Evolutionary conservation across 2,113 vertebrate species (phyloP).

Genomic region (Acinonyx jubatus): DNA sequence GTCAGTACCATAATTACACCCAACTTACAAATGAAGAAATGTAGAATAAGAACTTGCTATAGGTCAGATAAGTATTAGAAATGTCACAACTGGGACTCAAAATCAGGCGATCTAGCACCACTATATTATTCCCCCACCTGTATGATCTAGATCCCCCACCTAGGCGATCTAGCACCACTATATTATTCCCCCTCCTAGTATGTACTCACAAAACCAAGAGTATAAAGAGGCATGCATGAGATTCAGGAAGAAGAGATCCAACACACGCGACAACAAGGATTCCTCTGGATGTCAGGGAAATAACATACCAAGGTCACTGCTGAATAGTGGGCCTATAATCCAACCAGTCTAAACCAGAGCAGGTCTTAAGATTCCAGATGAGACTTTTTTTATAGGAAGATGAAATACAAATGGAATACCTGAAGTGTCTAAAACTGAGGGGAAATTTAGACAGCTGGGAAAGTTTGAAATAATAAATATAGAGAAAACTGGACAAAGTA

Average conservation of each 20-base stretch:
- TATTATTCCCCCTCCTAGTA: background rate
- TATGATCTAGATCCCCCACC: too few species aligned
- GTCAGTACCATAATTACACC: background rate
- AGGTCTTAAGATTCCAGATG: background rate
- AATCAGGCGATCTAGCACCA: background rate
- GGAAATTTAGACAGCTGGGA: background rate
- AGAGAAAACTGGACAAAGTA: conserved; percentile 1
- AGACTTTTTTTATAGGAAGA: background rate
- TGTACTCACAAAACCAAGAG: background rate
- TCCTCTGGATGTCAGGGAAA: background rate
- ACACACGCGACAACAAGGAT: background rate
- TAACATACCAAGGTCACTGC: background rate
- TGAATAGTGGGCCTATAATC: background rate
- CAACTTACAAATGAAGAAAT: background rate
- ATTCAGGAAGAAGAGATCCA: background rate
- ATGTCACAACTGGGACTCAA: background rate
- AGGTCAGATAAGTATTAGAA: background rate
- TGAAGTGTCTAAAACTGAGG: background rate
- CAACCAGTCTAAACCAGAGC: background rate
- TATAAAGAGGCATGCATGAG: background rate
- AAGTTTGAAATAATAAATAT: background rate
- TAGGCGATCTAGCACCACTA: background rate
- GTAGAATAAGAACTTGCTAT: background rate
- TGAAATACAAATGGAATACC: background rate
- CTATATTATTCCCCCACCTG: background rate